These are phyloP conservation scores for Dysmachus trigonus DNA, from an alignment of 2,888 invertebrate genomes.

Conservation along the genomic window DNA sequence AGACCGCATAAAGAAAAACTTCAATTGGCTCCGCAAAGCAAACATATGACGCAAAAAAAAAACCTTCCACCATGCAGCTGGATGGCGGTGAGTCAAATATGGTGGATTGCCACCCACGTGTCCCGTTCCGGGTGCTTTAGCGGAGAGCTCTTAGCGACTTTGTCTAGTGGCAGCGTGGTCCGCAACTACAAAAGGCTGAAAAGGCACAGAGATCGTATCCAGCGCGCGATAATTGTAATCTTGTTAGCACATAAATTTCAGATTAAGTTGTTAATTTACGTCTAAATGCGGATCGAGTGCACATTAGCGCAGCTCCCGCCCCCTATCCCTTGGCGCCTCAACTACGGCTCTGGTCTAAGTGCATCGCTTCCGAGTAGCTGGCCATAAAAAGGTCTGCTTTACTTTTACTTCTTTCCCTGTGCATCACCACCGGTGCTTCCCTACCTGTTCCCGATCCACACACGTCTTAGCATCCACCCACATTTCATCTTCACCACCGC, in stretches of 20 bases:
- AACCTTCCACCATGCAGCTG: background rate
- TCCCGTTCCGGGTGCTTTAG: background rate
- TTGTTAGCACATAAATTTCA: constrained; percentile 41
- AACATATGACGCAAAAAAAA: background rate
- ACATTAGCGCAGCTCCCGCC: background rate
- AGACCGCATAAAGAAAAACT: background rate
- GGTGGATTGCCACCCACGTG: constrained; percentile 6
- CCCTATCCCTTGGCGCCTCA: background rate
- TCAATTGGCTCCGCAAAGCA: constrained; percentile 9
- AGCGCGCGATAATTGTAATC: constrained; percentile 33
- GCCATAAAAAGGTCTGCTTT: background rate
- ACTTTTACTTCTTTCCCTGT: background rate
- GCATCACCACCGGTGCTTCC: background rate
- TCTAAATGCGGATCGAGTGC: constrained; percentile 11
- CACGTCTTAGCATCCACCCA: constrained; percentile 14
- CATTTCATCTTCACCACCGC: background rate
- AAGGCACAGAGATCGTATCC: background rate
- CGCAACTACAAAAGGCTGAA: constrained; percentile 21
- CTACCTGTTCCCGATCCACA: background rate
- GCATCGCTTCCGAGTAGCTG: background rate
- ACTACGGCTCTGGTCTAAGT: background rate
- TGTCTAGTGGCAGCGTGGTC: background rate
- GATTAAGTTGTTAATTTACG: constrained; percentile 43
- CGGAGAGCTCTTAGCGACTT: background rate
- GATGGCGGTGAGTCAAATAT: background rate